These are phyloP conservation scores for Sander vitreus DNA, from an alignment of 2,113 vertebrate species.

Conservation along the genomic window DNA sequence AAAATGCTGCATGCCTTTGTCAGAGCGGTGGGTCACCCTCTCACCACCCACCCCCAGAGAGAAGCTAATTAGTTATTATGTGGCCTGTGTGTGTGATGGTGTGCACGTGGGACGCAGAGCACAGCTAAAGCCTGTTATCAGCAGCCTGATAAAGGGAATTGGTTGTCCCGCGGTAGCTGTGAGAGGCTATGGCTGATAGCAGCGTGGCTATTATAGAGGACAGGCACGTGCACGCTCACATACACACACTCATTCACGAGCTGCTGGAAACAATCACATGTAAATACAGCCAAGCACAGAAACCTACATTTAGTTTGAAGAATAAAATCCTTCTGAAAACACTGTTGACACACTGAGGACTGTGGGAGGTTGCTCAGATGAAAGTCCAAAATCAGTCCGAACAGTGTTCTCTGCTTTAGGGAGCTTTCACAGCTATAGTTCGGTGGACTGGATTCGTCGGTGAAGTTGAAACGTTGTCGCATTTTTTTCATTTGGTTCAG, in stretches of 20 bases:
- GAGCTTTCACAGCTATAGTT: too few species aligned
- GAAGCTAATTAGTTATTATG: conserved; percentile 85
- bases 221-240: conserved; percentile 43
- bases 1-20: conserved; percentile 85
- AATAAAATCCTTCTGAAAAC: conserved; percentile 8
- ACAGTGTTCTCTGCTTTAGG: too few species aligned
- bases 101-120: conserved; percentile 66
- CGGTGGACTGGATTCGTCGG: too few species aligned
- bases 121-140: conserved; percentile 77
- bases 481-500: too few species aligned
- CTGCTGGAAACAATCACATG: conserved; percentile 43
- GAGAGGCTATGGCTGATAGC: conserved; percentile 77
- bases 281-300: conserved; percentile 45
- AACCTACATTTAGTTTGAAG: conserved; percentile 19
- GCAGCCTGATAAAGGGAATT: conserved; percentile 82
- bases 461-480: too few species aligned
- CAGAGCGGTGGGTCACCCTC: conserved; percentile 78
- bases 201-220: conserved; percentile 73
- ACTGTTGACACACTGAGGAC: background rate
- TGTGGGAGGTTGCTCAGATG: too few species aligned
- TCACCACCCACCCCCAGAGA: conserved; percentile 39
- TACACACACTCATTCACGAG: conserved; percentile 23
- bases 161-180: conserved; percentile 79
- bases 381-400: too few species aligned
- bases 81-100: conserved; percentile 67